phyloP scores from a whole-genome alignment of 2,888 invertebrate genomes.

The Oegoconia quadripuncta region DNA sequence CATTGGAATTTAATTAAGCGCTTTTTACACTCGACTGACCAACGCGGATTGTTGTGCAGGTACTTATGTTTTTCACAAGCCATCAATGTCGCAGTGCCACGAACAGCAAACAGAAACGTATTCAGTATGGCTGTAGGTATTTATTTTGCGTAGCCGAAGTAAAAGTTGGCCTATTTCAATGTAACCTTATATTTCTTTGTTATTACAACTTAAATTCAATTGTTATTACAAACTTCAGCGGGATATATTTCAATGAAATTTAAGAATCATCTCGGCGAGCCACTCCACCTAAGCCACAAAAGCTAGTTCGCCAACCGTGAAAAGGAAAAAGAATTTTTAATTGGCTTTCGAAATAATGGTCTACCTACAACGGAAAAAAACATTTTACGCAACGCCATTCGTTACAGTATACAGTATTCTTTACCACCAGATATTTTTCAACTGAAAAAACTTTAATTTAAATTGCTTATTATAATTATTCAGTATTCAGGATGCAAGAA shows the following conservation, averaged over 20 bases:
- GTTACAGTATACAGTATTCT: no score
- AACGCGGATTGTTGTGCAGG: slow-evolving; percentile 23
- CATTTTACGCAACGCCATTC: slow-evolving; percentile 38
- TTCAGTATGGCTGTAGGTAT: neutral
- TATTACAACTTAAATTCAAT: no score
- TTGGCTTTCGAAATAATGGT: slow-evolving; percentile 65
- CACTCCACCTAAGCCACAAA: slow-evolving; percentile 57
- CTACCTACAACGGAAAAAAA: slow-evolving; percentile 44
- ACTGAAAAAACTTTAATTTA: no score
- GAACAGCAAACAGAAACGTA: neutral
- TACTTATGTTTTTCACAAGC: slow-evolving; percentile 25
- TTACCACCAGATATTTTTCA: no score
- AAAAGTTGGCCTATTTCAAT: no score
- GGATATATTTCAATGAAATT: no score
- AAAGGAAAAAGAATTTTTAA: slow-evolving; percentile 64
- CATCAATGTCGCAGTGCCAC: slow-evolving; percentile 20
- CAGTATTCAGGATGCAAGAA: no score
- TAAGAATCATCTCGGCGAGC: slow-evolving; percentile 53
- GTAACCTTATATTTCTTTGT: no score
- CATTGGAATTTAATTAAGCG: slow-evolving; percentile 59
- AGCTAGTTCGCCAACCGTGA: slow-evolving; percentile 47
- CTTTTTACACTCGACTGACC: slow-evolving; percentile 46
- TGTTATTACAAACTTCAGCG: no score
- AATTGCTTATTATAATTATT: no score
- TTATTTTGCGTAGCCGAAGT: neutral